A percentile compares a stretch with the other conserved stretches of the same genome.
Conservation (phyloP, 2,113 vertebrate genomes). For the Zingel zingel region DNA sequence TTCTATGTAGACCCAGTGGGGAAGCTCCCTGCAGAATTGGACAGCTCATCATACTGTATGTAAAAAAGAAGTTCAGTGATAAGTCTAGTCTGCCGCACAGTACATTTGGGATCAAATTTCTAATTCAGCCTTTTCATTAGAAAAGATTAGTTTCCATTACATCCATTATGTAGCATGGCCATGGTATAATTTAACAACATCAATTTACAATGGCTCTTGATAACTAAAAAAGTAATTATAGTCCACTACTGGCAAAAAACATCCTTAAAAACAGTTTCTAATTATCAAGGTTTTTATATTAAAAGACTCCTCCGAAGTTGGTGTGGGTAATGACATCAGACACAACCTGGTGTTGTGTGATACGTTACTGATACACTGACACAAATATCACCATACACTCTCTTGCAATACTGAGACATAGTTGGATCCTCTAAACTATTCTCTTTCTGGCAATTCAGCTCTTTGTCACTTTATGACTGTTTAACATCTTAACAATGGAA, state of each 20-base stretch:
- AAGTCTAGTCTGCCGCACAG: constrained; percentile 69
- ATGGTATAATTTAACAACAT: constrained; percentile 74
- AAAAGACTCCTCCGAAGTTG: constrained; percentile 12
- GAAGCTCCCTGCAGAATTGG: constrained; percentile 76
- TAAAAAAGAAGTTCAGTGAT: constrained; percentile 79
- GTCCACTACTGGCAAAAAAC: constrained; percentile 34
- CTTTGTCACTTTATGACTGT: background rate
- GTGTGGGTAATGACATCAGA: constrained; percentile 43
- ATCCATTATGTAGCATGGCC: constrained; percentile 64
- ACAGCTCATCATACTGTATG: constrained; percentile 75
- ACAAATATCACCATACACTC: constrained; percentile 39
- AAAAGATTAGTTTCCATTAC: constrained; percentile 81
- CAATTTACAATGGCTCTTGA: constrained; percentile 56
- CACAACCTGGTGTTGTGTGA: constrained; percentile 42
- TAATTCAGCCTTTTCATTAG: constrained; percentile 80
- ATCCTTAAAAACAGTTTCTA: constrained; percentile 21
- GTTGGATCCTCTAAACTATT: background rate
- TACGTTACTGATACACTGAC: constrained; percentile 44
- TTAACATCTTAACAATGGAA: background rate
- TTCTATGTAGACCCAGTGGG: constrained; percentile 61
- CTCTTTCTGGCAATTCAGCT: background rate
- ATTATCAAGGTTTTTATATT: background rate
- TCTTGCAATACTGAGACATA: background rate
- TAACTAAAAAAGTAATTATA: constrained; percentile 69
- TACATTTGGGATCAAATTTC: constrained; percentile 77